Conservation (phyloP, 2,113 vertebrate genomes). For the Alethe castanea region DNA sequence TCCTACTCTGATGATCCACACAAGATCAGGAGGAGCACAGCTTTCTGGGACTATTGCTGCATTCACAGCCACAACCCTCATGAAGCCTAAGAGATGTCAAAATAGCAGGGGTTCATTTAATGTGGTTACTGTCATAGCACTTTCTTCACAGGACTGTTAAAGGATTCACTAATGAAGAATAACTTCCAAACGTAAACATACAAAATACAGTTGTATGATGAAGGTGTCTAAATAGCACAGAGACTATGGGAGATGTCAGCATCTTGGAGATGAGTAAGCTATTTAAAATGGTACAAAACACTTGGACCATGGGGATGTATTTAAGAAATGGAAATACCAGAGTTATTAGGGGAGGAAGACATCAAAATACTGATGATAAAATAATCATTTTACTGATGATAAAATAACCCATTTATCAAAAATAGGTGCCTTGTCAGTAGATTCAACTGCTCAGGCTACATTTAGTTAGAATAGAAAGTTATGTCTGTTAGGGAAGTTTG, state of each 20-base stretch:
- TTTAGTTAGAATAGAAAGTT: neutral
- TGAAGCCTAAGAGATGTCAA: neutral
- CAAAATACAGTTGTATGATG: neutral
- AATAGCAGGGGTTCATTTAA: conserved; percentile 42
- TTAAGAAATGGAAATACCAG: neutral
- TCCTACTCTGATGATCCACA: neutral
- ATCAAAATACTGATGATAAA: neutral
- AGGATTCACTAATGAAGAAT: conserved; percentile 6
- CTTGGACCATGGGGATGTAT: neutral
- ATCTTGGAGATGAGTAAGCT: neutral
- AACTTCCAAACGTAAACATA: neutral
- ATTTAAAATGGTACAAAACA: neutral
- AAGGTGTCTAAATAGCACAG: neutral
- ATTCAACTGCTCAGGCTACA: neutral
- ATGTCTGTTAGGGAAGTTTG: neutral
- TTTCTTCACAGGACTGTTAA: neutral
- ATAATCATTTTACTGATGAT: neutral
- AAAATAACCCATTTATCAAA: neutral
- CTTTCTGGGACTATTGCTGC: neutral
- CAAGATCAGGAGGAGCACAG: neutral
- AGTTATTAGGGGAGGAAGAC: neutral
- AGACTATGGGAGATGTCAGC: neutral
- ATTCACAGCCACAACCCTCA: neutral
- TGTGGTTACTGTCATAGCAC: neutral
- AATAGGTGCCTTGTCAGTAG: neutral